A percentile compares a stretch with the other conserved stretches of the same genome.
phyloP scores from a whole-genome alignment of 2,888 invertebrate species.

The Hypena proboscidalis region DNA sequence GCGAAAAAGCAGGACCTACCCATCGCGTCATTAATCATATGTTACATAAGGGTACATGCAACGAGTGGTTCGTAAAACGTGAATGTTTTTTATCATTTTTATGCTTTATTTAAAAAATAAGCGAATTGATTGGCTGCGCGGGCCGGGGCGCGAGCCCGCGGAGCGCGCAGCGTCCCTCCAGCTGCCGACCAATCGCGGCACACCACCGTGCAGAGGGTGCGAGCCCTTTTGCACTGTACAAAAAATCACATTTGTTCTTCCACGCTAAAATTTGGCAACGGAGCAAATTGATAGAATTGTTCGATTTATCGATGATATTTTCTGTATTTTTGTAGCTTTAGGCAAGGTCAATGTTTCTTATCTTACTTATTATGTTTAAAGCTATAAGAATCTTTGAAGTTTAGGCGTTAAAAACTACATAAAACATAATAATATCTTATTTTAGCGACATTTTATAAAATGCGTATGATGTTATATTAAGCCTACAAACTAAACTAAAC shows the following conservation, averaged over 20 bases:
- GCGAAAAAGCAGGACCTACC: slow-evolving; percentile 4
- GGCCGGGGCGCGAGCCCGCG: slow-evolving; percentile 50
- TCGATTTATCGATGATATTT: slow-evolving; percentile 20
- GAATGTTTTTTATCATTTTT: slow-evolving; percentile 76
- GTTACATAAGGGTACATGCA: slow-evolving; percentile 61
- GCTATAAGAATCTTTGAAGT: no score
- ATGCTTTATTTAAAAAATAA: slow-evolving; percentile 82
- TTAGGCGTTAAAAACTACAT: no score
- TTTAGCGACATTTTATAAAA: no score
- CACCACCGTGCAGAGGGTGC: slow-evolving; percentile 64
- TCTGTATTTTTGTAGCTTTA: slow-evolving; percentile 5
- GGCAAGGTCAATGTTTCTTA: no score
- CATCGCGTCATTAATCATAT: slow-evolving; percentile 31
- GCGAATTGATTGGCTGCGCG: slow-evolving; percentile 84
- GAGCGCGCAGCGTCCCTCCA: slow-evolving; percentile 62
- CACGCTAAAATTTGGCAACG: slow-evolving; percentile 34
- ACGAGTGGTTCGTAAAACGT: slow-evolving; percentile 55
- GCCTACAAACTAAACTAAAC: no score
- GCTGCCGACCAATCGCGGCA: slow-evolving; percentile 63
- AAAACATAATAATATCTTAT: no score
- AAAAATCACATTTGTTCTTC: slow-evolving; percentile 44
- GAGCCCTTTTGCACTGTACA: slow-evolving; percentile 67
- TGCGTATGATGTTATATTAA: no score
- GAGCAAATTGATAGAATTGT: slow-evolving; percentile 29
- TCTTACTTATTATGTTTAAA: no score